Evolutionary conservation across 2,888 invertebrate genomes (phyloP), one percentile per base, ranked within the genome.

Genomic region (Drosophila mulleri): DNA sequence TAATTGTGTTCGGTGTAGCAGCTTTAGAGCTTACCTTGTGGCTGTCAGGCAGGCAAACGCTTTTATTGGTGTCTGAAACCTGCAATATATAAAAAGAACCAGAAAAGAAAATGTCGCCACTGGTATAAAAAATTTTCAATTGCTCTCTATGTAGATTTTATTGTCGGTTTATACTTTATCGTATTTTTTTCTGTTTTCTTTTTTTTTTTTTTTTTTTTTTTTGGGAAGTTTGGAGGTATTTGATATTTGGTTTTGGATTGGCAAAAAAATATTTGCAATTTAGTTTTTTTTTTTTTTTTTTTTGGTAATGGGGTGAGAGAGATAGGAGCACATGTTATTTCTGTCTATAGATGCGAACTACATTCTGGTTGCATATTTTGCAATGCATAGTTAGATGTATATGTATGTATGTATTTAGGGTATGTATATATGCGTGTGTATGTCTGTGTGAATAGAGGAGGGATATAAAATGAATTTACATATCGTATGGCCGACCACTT

Each of bases 21-120:
- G 79, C 74, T 84, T 82, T 68, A 69, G 60, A 76, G 80, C 92
- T 92, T 92, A 92, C 92, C 92, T 92, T 91, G 92, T 90, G 86
- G 92, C 87, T 91, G 92, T 92, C 83, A 92, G 92, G 92, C 92
- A 92, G 92, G 92, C 92, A 91, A 92, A 92, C 86, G 92, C 92
- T 92, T 92, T 92, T 78, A 92, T 91, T 81, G 92, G 92, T 91
- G 92, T 92, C 89, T 92, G 92, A 92, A 92, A 92, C 88, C 92
- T 92, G 92, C 73, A 92, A 92, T 85, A 90, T 83, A 92, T 20
- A 81, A 81, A 88, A 89, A 71, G 85, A 83, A 83, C 83, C 87
- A 91, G 89, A 91, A 91, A 90, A 91, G 86, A 90, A 86, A 91
- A 87, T 88, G 83, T 88, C 84, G 88, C 89, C 86, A 89, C 90